Evolutionary conservation across 2,113 vertebrate genomes (phyloP), one percentile per base, ranked within the genome.

Genomic region (Emberiza fucata): DNA sequence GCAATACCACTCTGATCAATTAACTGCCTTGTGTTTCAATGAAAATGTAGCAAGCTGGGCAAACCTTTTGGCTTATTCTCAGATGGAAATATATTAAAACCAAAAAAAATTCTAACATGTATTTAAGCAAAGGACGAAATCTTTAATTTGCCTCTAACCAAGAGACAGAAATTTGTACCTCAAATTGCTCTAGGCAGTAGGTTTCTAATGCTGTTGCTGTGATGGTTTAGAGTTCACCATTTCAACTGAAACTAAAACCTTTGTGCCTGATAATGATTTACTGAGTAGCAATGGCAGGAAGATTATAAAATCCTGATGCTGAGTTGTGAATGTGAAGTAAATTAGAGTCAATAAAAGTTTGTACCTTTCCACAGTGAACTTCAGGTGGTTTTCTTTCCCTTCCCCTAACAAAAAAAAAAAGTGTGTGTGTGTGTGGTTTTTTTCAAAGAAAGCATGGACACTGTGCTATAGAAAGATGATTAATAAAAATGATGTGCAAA

Each of bases 271-370:
- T 96, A 50, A 72, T 56, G 73, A 93, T 81, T 94, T 94, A 86
- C 45, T 78, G 86, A 94, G 78, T 48, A 94, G 95, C 86, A 50
- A 54, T 61, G 79, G 61, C 87, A 87, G 94, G 94, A 94, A 60
- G 65, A 69, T n/a, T 27, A 73, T 61, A 35, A 96, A 72, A 45
- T 27, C 85, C 85, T 96, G 95, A 90, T 84, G 87, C 79, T 35
- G 40, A 93, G 83, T 90, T 90, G 82, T 92, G 95, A 97, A 94
- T 97, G 97, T 97, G 96, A 98, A 98, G 86, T 90, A 92, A 96
- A 94, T 90, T 82, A 94, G 95, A 94, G 80, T 88, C 92, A 91
- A 97, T 98, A 97, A 97, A 97, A 97, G 72, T 86, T 80, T 12
- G 11, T 96, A 84, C 77, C 77, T 95, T 96, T 92, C 85, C 64